phyloP scores from a whole-genome alignment of 1,140 invertebrate genomes.

The Lamellibrachia luymesi region DNA sequence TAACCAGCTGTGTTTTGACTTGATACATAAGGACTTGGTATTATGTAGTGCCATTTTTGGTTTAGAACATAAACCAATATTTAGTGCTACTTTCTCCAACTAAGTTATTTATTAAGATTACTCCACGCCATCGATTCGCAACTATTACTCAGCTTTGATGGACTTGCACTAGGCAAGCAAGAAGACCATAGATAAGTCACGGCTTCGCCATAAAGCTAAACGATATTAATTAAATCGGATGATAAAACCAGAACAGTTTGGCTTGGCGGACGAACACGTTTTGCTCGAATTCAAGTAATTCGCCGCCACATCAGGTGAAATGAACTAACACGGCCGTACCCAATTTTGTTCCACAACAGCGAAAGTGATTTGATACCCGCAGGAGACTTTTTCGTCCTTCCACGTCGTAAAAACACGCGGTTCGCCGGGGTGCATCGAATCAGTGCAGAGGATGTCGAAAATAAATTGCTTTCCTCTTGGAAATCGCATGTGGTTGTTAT shows the following conservation, averaged over 20 bases:
- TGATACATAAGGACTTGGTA: too few relatives aligned
- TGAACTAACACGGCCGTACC: background rate
- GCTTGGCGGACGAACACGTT: background rate
- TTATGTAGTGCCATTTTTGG: too few relatives aligned
- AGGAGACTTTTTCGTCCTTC: background rate
- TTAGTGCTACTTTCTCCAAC: too few relatives aligned
- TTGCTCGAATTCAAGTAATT: background rate
- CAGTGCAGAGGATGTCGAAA: background rate
- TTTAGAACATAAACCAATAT: too few relatives aligned
- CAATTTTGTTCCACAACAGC: background rate
- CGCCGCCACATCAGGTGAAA: background rate
- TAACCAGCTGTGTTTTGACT: too few relatives aligned
- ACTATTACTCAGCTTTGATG: too few relatives aligned
- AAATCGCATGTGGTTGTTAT: background rate
- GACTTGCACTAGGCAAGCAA: too few relatives aligned
- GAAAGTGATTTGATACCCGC: background rate
- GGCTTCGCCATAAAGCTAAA: background rate
- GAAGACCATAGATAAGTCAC: background rate
- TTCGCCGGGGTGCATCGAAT: slow-evolving; percentile 2
- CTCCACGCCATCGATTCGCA: too few relatives aligned
- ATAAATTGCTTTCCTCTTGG: background rate
- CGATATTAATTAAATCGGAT: background rate
- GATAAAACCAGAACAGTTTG: background rate
- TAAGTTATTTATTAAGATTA: too few relatives aligned
- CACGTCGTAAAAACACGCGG: too few relatives aligned